Evolutionary conservation across 2,797 vertebrate species (phyloP).

Genomic region (Artibeus lituratus): DNA sequence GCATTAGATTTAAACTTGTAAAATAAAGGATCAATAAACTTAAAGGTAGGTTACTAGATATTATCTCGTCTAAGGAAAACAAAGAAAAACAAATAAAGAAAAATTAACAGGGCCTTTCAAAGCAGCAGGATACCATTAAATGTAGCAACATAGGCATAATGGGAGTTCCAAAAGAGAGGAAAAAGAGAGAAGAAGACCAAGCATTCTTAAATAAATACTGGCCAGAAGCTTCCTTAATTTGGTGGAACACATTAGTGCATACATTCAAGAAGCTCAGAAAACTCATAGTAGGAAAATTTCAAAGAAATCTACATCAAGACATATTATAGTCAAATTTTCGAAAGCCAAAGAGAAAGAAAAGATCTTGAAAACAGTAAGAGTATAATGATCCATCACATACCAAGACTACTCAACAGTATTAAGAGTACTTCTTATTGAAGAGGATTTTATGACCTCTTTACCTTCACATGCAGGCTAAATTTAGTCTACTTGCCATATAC

Average conservation of each 20-base stretch:
- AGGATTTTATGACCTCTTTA: background rate
- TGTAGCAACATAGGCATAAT: background rate
- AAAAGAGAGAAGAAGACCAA: background rate
- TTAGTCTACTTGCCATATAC: background rate
- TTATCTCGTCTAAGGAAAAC: background rate
- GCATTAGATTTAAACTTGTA: background rate
- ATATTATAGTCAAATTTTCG: background rate
- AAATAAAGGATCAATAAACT: background rate
- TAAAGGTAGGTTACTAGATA: background rate
- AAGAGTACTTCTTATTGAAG: background rate
- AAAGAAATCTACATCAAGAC: background rate
- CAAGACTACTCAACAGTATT: background rate
- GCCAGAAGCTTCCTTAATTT: background rate
- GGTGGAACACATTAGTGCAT: background rate
- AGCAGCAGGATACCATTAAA: background rate
- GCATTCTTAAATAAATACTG: background rate
- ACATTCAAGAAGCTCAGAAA: background rate
- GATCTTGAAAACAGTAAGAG: background rate
- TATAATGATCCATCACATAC: background rate
- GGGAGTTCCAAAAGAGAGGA: background rate
- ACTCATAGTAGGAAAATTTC: background rate
- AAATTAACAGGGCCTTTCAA: background rate
- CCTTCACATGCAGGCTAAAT: background rate
- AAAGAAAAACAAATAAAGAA: background rate
- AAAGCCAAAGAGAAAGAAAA: background rate